Conservation (phyloP, 2,888 invertebrate genomes). For the Eupithecia insigniata region DNA sequence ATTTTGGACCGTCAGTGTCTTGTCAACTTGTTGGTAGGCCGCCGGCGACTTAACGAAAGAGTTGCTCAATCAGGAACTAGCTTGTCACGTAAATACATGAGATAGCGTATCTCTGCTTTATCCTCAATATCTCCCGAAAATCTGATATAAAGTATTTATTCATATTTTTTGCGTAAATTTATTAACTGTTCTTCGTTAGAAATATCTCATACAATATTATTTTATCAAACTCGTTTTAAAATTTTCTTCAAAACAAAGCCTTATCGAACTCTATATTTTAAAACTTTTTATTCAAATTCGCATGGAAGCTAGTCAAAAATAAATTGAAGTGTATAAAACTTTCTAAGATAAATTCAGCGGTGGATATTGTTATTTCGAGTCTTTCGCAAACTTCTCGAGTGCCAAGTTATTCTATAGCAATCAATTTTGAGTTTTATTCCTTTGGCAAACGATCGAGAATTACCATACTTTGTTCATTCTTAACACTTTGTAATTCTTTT, state of each 20-base stretch:
- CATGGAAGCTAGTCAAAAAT: slow-evolving; percentile 37
- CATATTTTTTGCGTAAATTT: no score
- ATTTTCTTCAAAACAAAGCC: slow-evolving; percentile 17
- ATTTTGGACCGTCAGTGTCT: no score
- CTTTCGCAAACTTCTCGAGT: slow-evolving; percentile 41
- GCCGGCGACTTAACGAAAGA: no score
- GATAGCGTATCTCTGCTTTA: no score
- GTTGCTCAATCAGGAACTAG: no score
- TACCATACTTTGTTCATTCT: slow-evolving; percentile 27
- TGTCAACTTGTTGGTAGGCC: no score
- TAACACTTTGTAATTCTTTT: slow-evolving; percentile 25
- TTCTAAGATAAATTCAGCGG: slow-evolving; percentile 39
- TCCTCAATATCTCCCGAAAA: no score
- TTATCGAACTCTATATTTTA: slow-evolving; percentile 33
- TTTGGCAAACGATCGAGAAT: slow-evolving; percentile 28
- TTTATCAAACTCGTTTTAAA: neutral
- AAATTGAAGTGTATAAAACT: slow-evolving; percentile 44
- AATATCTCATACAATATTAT: neutral
- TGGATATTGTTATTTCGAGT: slow-evolving; percentile 43
- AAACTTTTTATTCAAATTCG: slow-evolving; percentile 36
- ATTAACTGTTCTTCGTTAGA: neutral
- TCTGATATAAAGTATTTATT: no score
- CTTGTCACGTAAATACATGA: no score
- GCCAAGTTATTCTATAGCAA: slow-evolving; percentile 41
- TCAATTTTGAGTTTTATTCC: slow-evolving; percentile 37